Percentiles rank a stretch among this genome's conserved stretches.
Evolutionary conservation across 2,797 vertebrate genomes (phyloP).

Genomic region (Crenuchus spilurus): DNA sequence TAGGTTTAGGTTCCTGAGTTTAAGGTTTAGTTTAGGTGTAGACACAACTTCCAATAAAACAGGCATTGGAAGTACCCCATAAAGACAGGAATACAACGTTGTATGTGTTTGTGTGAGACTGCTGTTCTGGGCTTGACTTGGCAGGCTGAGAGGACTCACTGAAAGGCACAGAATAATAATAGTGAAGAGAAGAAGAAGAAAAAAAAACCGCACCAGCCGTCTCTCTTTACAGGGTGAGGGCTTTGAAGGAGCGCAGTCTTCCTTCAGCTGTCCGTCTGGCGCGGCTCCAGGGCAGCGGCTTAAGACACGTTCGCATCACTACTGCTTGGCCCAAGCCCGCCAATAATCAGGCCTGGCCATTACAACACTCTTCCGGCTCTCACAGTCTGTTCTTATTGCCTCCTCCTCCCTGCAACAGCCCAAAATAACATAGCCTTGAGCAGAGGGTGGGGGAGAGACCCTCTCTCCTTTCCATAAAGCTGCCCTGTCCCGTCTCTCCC

Average conservation of each 20-base stretch:
- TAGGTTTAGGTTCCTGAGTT: not conserved
- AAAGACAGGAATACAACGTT: constrained; percentile 13
- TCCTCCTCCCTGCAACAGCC: constrained; percentile 23
- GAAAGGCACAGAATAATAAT: constrained; percentile 57
- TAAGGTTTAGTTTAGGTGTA: not conserved
- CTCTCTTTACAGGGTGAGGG: constrained; percentile 90
- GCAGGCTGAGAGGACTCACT: constrained; percentile 69
- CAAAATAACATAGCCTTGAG: constrained; percentile 53
- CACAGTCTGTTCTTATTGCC: constrained; percentile 53
- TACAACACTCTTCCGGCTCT: constrained; percentile 77
- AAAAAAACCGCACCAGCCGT: constrained; percentile 69
- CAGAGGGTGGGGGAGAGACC: constrained; percentile 8
- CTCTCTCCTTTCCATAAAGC: constrained; percentile 46
- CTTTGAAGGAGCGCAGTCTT: constrained; percentile 90
- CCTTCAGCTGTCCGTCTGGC: constrained; percentile 99
- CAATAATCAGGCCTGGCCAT: constrained; percentile 76
- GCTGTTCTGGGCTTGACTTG: constrained; percentile 65
- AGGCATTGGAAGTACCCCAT: not conserved
- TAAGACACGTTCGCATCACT: constrained; percentile 85
- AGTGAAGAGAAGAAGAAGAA: constrained; percentile 37
- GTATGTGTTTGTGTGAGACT: constrained; percentile 51
- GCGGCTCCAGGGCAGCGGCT: constrained; percentile 87
- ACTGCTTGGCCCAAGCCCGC: constrained; percentile 78
- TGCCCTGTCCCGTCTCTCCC: constrained; percentile 43
- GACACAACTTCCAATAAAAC: not conserved